phyloP scores from a whole-genome alignment of 2,797 vertebrate genomes.

The Dromococcyx pavoninus region DNA sequence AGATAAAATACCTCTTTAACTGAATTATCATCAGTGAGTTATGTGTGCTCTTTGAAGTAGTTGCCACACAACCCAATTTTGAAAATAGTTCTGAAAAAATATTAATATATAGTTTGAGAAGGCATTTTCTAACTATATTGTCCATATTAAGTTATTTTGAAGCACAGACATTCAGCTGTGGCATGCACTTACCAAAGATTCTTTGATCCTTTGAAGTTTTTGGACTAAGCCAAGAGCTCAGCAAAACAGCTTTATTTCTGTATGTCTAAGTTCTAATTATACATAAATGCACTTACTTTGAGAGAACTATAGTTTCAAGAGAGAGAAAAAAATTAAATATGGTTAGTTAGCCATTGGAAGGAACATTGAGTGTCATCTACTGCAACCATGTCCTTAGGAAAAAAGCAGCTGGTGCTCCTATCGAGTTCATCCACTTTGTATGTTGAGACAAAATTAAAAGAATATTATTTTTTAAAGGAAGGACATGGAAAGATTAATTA shows the following conservation, averaged over 20 bases:
- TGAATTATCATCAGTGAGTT: background rate
- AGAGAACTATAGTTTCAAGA: background rate
- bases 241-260: background rate
- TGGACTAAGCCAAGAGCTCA: background rate
- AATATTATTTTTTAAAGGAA: background rate
- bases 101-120: background rate
- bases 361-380: background rate
- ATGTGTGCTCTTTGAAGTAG: background rate
- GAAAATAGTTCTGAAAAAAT: background rate
- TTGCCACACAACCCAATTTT: background rate
- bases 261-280: background rate
- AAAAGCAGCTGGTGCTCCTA: background rate
- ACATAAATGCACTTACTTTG: too few species aligned
- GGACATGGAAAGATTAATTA: background rate
- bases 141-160: background rate
- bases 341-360: background rate
- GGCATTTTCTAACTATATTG: background rate
- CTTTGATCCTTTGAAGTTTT: background rate
- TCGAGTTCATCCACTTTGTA: background rate
- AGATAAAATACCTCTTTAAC: background rate
- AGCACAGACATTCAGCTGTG: background rate
- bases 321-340: background rate
- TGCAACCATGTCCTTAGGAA: background rate
- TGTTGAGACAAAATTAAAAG: background rate
- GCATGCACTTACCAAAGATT: background rate